Evolutionary conservation across 1,140 invertebrate genomes (phyloP), one percentile per base, ranked within the genome.

Genomic region (honey bee (Apis mellifera)): DNA sequence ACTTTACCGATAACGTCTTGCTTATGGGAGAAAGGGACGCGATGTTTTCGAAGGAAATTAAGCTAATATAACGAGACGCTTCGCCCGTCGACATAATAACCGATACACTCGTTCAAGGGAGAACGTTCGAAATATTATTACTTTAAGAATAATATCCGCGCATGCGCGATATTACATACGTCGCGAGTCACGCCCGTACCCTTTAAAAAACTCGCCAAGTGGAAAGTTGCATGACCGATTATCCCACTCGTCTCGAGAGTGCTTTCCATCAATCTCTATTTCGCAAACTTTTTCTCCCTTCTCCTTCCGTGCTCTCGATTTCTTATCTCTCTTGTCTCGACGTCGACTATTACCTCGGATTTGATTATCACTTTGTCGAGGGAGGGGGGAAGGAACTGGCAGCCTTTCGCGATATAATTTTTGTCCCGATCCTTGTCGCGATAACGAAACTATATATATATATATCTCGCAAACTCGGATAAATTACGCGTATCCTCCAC

Each of bases 11-110:
- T 83, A 74, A 50, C 54, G 83, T 73, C 60, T 72, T 9, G n/a
- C n/a, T n/a, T n/a, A n/a, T n/a, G n/a, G n/a, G n/a, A n/a, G n/a
- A n/a, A n/a, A n/a, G 13, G 72, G 69, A 64, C 68, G 77, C 65
- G 73, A 84, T 57, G 64, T 75, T 79, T 55, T 32, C 59, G 11
- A 32, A 48, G 70, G 62, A 62, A 82, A 87, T 87, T 76, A 88
- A 88, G 0, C 32, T 32, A 32, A 2, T 32, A 32, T 32, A 32
- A 32, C n/a, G n/a, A n/a, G n/a, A n/a, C 32, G 0, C 32, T 32
- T 32, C 4, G 2, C 26, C 26, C 32, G 1, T 32, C 2, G 4
- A 32, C 4, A 32, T 32, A 32, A 32, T 32, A 26, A 26, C 1
- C 26, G 26, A 26, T 26, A 26, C 26, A 26, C 26, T 26, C 26